Evolutionary conservation across 1,140 invertebrate genomes (phyloP).

Genomic region (Xylocopa sonorina): DNA sequence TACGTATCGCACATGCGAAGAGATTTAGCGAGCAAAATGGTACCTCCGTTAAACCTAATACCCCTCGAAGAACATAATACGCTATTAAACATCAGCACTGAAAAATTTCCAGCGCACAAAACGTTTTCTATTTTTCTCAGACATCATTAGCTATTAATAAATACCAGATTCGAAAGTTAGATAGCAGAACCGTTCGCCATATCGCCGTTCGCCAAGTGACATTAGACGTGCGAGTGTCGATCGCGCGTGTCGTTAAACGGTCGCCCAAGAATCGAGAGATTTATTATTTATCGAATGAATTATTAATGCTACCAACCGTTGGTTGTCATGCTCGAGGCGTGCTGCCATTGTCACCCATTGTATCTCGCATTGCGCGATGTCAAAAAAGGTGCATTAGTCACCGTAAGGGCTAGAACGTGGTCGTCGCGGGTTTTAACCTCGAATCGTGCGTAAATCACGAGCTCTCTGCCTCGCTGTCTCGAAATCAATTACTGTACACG

Average conservation of each 20-base stretch:
- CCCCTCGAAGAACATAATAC: too few relatives aligned
- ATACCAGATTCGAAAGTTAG: too few relatives aligned
- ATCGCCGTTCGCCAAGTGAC: too few relatives aligned
- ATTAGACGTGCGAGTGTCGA: too few relatives aligned
- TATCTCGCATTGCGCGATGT: background rate
- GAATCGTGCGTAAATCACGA: background rate
- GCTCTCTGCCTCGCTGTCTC: background rate
- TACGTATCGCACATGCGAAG: too few relatives aligned
- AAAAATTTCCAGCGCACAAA: too few relatives aligned
- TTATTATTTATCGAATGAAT: slow-evolving; percentile 15
- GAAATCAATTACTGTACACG: background rate
- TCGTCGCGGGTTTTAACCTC: background rate
- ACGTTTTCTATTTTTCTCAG: too few relatives aligned
- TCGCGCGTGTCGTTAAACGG: background rate
- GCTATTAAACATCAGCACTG: background rate
- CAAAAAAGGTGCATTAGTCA: slow-evolving; percentile 22
- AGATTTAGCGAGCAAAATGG: too few relatives aligned
- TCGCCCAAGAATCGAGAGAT: background rate
- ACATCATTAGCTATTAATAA: too few relatives aligned
- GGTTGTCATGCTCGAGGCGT: background rate
- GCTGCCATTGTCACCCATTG: slow-evolving; percentile 8
- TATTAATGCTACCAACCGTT: slow-evolving; percentile 6
- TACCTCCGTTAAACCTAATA: too few relatives aligned
- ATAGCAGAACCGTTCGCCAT: too few relatives aligned
- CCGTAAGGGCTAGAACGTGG: background rate